Base-by-base conservation (phyloP, 2,888 invertebrate species). In the Diarsia dahlii region DNA sequence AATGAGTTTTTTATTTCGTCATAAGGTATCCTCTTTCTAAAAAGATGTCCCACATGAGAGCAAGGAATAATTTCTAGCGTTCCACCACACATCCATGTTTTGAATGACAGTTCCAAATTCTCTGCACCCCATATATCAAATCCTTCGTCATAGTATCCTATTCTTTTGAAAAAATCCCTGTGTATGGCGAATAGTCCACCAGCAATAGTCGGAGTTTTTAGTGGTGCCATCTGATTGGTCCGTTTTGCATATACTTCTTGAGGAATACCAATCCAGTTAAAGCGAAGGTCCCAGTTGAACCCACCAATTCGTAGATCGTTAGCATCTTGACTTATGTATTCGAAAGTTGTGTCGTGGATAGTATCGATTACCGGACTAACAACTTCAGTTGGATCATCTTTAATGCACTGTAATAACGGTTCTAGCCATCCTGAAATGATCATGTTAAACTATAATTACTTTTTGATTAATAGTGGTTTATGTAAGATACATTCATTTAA, bases 41-140 rank as follows among this genome's bases (percentile, higher is more conserved):
- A 99, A 89, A 99, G 99, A 96, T 99, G 99, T 2, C 99, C 99
- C 46, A 99, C 99, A 95, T 99, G 99, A 15, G 99, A 99, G 94
- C 99, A 99, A 3, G 99, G 99, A n/a, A 99, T 97, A 83, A 99
- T 99, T 95, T 99, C 99, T 90, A 99, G 95, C 0, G 98, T 98
- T 8, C 99, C 99, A 54, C 99, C 99, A 91, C 99, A 99, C 99
- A 99, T 99, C 99, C 99, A 99, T 0, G 99, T 98, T 97, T 99
- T 99, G 95, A 99, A 99, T 3, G 99, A 99, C 58, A 99, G 95
- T 94, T 99, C 99, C 84, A 99, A 96, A 95, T 99, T 99, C 94
- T 99, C 99, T 62, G 99, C 99, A 72, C 99, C 99, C 99, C 99
- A 99, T 89, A 99, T 99, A 93, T 99, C 99, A 95, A 99, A 99